phyloP scores from a whole-genome alignment of 2,797 vertebrate genomes.

The Scolopax rusticola region DNA sequence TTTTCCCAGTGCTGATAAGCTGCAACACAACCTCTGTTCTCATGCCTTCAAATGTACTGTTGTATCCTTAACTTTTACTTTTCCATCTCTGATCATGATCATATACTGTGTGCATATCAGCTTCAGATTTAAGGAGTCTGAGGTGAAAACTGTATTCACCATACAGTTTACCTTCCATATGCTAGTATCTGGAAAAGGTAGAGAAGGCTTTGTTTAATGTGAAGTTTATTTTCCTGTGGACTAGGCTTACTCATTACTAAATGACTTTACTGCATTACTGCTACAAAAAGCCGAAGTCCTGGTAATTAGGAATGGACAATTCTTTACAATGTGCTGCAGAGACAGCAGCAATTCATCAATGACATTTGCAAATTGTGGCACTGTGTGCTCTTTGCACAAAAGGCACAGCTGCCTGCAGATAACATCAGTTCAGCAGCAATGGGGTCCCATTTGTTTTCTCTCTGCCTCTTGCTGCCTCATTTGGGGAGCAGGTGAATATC shows the following conservation, averaged over 20 bases:
- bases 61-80: background rate
- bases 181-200: background rate
- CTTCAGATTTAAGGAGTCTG: background rate
- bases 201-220: constrained; percentile 17
- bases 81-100: background rate
- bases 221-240: constrained; percentile 34
- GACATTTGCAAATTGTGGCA: constrained; percentile 72
- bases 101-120: background rate
- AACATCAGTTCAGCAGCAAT: constrained; percentile 63
- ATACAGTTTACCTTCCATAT: background rate
- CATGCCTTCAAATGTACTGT: background rate
- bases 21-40: background rate
- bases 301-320: constrained; percentile 57
- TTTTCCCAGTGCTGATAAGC: background rate
- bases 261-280: constrained; percentile 21
- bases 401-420: constrained; percentile 72
- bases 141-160: background rate
- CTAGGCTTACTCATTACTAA: background rate
- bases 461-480: constrained; percentile 29
- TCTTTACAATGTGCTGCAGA: background rate
- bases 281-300: constrained; percentile 20
- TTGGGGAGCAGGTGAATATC: constrained; percentile 69
- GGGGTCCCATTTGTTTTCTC: constrained; percentile 61
- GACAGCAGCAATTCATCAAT: constrained; percentile 63
- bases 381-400: constrained; percentile 61